Evolutionary conservation across 2,888 invertebrate genomes (phyloP), one percentile per base, ranked within the genome.

Genomic region (Diplolepis rosae): DNA sequence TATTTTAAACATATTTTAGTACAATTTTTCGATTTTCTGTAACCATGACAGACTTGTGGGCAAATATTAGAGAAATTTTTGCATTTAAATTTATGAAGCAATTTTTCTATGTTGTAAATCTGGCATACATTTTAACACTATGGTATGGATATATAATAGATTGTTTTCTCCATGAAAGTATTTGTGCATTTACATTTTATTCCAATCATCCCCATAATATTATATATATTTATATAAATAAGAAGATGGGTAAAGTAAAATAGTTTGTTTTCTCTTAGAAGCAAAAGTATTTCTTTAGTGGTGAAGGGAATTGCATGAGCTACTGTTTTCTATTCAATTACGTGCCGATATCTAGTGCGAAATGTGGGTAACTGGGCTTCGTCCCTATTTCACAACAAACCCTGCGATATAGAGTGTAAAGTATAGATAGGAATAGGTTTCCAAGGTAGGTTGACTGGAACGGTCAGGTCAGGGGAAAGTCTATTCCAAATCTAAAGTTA

Each of bases 281-380:
- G 35, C 35, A 61, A 39, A 35, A 24, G 35, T n/a, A 35, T 35
- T 61, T 61, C 39, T 39, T 61, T 39, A 9, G 22, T 35, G 11
- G 13, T 7, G 42, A 11, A 48, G 56, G 73, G 73, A 77, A 69
- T 72, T 70, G 68, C 68, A 39, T 56, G 69, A 45, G 51, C 71
- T 75, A 75, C 75, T 67, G 79, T 66, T 69, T 74, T 70, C 76
- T 77, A 74, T 80, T 78, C 78, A 61, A 61, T 56, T 56, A 56
- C n/a, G 35, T 71, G 69, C 32, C 72, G 56, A 81, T 81, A 81
- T 77, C 75, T 74, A 70, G 68, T 70, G 69, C 74, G 72, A 77
- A 79, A 82, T 84, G 80, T 84, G 78, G 84, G 83, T 84, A 82
- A 83, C 77, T 77, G 72, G 84, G 79, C 76, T 83, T 80, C 79